Conservation (phyloP, 2,888 invertebrate species). For the Temnothorax rugatulus region DNA sequence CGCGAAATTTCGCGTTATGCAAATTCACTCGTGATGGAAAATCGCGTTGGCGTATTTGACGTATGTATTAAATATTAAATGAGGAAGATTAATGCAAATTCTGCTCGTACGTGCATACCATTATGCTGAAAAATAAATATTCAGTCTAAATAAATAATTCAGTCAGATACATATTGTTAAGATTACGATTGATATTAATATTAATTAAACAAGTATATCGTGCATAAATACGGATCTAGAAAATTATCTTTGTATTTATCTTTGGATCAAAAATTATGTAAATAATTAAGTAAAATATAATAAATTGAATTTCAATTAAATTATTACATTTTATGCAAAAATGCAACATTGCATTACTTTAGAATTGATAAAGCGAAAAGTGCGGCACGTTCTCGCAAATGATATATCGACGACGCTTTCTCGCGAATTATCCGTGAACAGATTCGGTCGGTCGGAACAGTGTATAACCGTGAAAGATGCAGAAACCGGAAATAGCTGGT, state of each 20-base stretch:
- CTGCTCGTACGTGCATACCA: background rate
- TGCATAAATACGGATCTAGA: background rate
- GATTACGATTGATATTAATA: background rate
- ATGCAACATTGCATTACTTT: background rate
- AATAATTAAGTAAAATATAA: slow-evolving; percentile 1
- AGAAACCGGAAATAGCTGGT: slow-evolving; percentile 49
- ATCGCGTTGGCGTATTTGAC: background rate
- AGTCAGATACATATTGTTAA: background rate
- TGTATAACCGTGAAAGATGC: slow-evolving; percentile 33
- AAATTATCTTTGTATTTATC: background rate
- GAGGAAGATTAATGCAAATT: slow-evolving; percentile 18
- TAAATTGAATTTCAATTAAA: background rate
- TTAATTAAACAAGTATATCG: background rate
- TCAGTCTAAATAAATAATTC: too few species aligned
- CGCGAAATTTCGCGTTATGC: background rate
- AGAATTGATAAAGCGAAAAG: background rate
- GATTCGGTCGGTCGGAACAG: background rate
- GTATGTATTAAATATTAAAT: background rate
- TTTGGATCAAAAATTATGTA: background rate
- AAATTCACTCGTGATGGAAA: background rate
- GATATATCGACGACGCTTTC: slow-evolving; percentile 8
- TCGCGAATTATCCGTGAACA: slow-evolving; percentile 26
- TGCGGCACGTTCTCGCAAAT: too few species aligned
- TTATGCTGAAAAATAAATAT: background rate
- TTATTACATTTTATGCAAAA: background rate